Percentiles rank a stretch among this genome's conserved stretches.
These are phyloP conservation scores for Campoletis raptor DNA, from an alignment of 2,888 invertebrate genomes.

Conservation along the genomic window DNA sequence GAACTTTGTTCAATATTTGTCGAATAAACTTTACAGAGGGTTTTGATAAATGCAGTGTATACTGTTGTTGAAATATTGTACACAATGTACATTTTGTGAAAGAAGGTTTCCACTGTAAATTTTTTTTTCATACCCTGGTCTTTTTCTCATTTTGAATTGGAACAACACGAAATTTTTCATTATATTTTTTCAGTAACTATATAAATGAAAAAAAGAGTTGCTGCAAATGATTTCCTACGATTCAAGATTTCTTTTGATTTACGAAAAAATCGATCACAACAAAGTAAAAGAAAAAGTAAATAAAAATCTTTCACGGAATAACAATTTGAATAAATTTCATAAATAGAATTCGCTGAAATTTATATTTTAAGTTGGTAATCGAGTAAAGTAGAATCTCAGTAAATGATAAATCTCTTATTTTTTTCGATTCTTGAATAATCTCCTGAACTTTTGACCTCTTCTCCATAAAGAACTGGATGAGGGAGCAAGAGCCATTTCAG, in stretches of 20 bases:
- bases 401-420: neutral
- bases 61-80: neutral
- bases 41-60: neutral
- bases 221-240: neutral
- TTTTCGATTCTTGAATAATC: slow-evolving; percentile 7
- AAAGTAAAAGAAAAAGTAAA: neutral
- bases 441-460: slow-evolving; percentile 50
- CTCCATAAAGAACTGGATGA: neutral
- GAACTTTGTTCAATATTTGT: too few relatives aligned
- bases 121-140: neutral
- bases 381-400: neutral
- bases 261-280: neutral
- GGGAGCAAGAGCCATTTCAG: slow-evolving; percentile 6
- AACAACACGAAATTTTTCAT: neutral
- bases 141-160: neutral
- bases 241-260: neutral
- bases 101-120: neutral
- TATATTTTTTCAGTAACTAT: neutral
- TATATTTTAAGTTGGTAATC: neutral
- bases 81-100: neutral
- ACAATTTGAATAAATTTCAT: neutral
- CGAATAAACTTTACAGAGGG: neutral
- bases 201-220: neutral
- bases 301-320: neutral
- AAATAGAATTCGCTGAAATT: neutral